Evolutionary conservation across 2,113 vertebrate species (phyloP), one percentile per base, ranked within the genome.

Genomic region (Sylvia atricapilla): DNA sequence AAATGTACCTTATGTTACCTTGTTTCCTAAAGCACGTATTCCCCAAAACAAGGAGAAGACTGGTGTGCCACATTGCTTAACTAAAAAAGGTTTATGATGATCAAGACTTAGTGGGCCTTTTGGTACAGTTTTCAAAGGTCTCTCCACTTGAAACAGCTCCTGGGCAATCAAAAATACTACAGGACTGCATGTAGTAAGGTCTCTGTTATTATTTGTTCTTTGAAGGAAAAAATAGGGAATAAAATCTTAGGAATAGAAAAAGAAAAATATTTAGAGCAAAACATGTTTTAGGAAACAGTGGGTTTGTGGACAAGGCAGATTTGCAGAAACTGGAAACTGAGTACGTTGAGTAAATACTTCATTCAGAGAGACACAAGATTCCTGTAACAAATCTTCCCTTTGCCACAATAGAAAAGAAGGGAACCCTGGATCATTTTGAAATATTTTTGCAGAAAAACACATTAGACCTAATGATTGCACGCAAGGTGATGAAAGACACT

Each of bases 391-490:
- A 97, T 97, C 86, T 96, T 96, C 52, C 58, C 84, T 73, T 95
- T 96, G 85, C 58, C 77, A 72, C 89, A 94, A 78, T 35, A 91
- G 46, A 31, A 55, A 72, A 56, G 84, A 95, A 91, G 76, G 49
- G 74, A 95, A 75, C 33, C 53, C 92, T 96, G 87, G 80, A 97
- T 94, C 95, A 90, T 62, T 95, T 77, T 96, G 89, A 97, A 96
- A 88, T 96, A 97, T 96, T 97, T 97, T 91, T 79, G 70, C n/a
- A 89, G 67, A 87, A 95, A 95, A 97, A 93, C 63, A 56, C 86
- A 96, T 97, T 97, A 96, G 76, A 85, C 60, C 91, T 97, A 97
- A 97, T 93, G 93, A 86, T 88, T 96, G 69, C 74, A 92, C 2
- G 33, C n/a, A 60, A 74, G 28, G 56, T 97, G 94, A 97, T 95